Percentiles rank a stretch among this genome's conserved stretches.
These are phyloP conservation scores for Ectropis crepuscularia DNA, from an alignment of 2,888 invertebrate genomes.

Conservation along the genomic window DNA sequence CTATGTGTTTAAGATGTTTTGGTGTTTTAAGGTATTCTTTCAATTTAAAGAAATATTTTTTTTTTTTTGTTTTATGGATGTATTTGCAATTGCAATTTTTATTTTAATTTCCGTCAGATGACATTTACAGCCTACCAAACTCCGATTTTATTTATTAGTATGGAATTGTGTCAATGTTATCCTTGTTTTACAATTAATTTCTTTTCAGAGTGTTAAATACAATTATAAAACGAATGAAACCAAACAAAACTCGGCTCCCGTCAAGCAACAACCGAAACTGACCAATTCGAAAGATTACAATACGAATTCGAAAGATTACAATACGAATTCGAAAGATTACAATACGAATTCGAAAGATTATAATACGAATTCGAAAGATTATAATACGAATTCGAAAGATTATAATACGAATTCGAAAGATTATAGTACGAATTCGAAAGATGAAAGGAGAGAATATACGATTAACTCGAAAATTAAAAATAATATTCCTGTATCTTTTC, in stretches of 20 bases:
- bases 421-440: constrained; percentile 15
- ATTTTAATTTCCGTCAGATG: too few relatives aligned
- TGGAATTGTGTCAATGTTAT: too few relatives aligned
- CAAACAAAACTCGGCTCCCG: constrained; percentile 47
- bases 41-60: too few relatives aligned
- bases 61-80: too few relatives aligned
- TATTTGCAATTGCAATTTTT: too few relatives aligned
- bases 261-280: constrained; percentile 52
- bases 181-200: constrained; percentile 7
- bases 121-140: too few relatives aligned
- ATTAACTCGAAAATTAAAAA: constrained; percentile 22
- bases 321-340: constrained; percentile 19
- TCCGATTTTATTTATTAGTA: too few relatives aligned
- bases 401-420: constrained; percentile 23
- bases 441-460: constrained; percentile 40
- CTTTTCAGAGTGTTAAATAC: constrained; percentile 49
- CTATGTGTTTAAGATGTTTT: too few relatives aligned
- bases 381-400: constrained; percentile 16
- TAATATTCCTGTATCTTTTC: constrained; percentile 25
- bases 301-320: constrained; percentile 16
- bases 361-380: constrained; percentile 14
- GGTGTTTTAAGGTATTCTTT: too few relatives aligned
- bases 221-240: constrained; percentile 60
- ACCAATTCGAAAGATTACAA: constrained; percentile 25
- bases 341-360: constrained; percentile 24